Conservation (phyloP, 1,140 invertebrate genomes). For the Drosophila neocordata region DNA sequence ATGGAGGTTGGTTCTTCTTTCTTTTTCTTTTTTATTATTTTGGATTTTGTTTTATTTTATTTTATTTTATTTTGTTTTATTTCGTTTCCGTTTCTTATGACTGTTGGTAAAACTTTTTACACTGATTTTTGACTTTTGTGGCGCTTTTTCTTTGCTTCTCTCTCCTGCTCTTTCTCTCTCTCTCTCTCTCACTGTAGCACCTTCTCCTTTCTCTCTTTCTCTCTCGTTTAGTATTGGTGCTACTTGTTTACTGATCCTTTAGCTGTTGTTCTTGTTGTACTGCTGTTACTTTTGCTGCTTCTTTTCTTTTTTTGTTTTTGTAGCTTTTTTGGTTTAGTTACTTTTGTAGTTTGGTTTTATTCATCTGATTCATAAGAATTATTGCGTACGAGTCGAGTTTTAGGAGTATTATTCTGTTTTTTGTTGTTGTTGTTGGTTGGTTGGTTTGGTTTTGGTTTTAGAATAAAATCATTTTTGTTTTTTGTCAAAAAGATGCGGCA, state of each 20-base stretch:
- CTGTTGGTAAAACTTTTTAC: conserved; percentile 16
- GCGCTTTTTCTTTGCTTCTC: not conserved
- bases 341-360: conserved; percentile 38
- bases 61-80: conserved; percentile 22
- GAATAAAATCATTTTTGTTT: conserved; percentile 62
- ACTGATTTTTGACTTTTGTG: not conserved
- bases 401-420: conserved; percentile 6
- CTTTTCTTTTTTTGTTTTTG: conserved; percentile 37
- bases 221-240: not conserved
- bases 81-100: too few species aligned
- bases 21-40: conserved; percentile 33
- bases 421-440: conserved; percentile 20
- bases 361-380: conserved; percentile 65
- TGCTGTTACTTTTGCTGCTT: not conserved
- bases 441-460: conserved; percentile 33
- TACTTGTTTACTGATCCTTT: not conserved
- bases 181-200: not conserved
- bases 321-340: conserved; percentile 36
- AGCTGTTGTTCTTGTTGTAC: not conserved
- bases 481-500: conserved; percentile 75
- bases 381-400: conserved; percentile 39
- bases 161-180: not conserved
- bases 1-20: conserved; percentile 35
- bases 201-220: not conserved
- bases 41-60: conserved; percentile 39